Evolutionary conservation across 2,888 invertebrate genomes (phyloP).

Genomic region (Clivina fossor): DNA sequence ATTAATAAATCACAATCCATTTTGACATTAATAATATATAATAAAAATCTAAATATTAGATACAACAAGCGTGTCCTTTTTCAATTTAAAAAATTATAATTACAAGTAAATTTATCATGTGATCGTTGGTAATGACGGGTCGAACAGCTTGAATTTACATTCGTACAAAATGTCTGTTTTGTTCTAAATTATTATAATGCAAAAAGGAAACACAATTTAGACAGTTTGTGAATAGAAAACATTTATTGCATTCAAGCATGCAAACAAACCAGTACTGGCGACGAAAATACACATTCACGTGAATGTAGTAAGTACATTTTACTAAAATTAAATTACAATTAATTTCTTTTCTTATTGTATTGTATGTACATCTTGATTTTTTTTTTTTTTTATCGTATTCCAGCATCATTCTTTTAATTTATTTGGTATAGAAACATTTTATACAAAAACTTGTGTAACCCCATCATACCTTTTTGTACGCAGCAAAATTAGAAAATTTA

Average conservation of each 20-base stretch:
- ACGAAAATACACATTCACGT: no score
- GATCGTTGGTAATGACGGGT: conserved; percentile 21
- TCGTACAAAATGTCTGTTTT: conserved; percentile 29
- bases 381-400: no score
- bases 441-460: no score
- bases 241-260: conserved; percentile 23
- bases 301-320: no score
- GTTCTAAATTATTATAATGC: conserved; percentile 25
- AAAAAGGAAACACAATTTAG: conserved; percentile 29
- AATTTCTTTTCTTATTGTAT: no score
- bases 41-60: conserved; percentile 13
- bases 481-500: no score
- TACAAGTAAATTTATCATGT: conserved; percentile 23
- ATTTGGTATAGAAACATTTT: no score
- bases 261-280: conserved; percentile 1
- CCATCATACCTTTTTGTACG: no score
- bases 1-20: neutral
- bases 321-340: no score
- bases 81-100: conserved; percentile 28
- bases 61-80: conserved; percentile 13
- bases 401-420: no score
- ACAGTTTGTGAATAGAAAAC: conserved; percentile 8
- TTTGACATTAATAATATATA: conserved; percentile 11
- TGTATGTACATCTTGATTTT: no score
- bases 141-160: conserved; percentile 15